Conservation (phyloP, 2,113 vertebrate species). For the Microcebus griseorufus region DNA sequence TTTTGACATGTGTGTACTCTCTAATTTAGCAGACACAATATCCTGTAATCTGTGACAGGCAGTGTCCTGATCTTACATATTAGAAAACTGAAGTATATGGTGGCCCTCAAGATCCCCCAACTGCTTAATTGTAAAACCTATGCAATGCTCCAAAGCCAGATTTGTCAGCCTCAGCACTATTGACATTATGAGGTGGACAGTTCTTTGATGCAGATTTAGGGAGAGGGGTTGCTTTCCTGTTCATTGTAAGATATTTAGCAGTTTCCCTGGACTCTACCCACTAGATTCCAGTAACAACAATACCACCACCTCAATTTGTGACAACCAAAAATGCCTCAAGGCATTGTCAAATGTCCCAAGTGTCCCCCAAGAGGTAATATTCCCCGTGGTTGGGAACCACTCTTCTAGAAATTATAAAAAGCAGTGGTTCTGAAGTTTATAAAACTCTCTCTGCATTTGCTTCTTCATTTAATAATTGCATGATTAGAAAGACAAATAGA, state of each 20-base stretch:
- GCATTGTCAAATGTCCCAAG: not conserved
- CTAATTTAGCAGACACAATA: not conserved
- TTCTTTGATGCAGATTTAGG: not conserved
- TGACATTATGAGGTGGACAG: not conserved
- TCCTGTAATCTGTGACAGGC: not conserved
- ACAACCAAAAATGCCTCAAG: not conserved
- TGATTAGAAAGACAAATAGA: not conserved
- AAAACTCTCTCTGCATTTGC: not conserved
- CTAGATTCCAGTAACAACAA: not conserved
- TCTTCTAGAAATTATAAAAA: not conserved
- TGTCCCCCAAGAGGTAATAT: not conserved
- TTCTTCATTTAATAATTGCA: not conserved
- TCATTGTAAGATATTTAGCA: not conserved
- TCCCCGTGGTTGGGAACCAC: not conserved
- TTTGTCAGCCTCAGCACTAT: accelerated
- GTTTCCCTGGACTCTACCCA: not conserved
- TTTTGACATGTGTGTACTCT: not conserved
- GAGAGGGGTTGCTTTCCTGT: too few relatives aligned
- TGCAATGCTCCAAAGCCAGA: not conserved
- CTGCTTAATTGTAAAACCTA: not conserved
- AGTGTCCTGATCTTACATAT: not conserved
- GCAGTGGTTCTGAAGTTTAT: not conserved
- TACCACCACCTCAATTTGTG: not conserved
- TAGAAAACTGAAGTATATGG: not conserved
- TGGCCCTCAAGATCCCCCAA: not conserved